A percentile compares a stretch with the other conserved stretches of the same genome.
Conservation (phyloP, 1,140 invertebrate species). For the Doryteuthis pealeii region DNA sequence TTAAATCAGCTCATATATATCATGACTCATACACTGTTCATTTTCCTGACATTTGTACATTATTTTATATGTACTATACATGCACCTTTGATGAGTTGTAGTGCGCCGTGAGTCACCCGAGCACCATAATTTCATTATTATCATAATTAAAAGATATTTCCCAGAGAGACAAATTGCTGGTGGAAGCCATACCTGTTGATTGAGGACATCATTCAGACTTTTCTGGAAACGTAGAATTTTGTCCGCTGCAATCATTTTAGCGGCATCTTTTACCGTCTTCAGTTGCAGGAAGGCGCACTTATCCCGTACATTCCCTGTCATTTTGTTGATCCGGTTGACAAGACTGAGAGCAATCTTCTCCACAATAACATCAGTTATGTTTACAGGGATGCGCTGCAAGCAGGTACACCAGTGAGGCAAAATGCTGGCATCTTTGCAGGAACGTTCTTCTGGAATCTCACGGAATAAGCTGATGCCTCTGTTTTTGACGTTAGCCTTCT, state of each 20-base stretch:
- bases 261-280: constrained; percentile 21
- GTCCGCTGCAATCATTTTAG: constrained; percentile 28
- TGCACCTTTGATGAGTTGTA: too few species aligned
- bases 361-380: neutral
- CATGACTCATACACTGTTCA: too few species aligned
- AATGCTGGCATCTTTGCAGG: constrained; percentile 57
- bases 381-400: constrained; percentile 14
- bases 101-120: too few species aligned
- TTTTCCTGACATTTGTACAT: too few species aligned
- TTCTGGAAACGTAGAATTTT: constrained; percentile 39
- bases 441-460: constrained; percentile 54
- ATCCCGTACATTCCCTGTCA: constrained; percentile 25
- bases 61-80: too few species aligned
- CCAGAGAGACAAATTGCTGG: too few species aligned
- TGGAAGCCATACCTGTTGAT: constrained; percentile 14
- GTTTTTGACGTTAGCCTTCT: constrained; percentile 25
- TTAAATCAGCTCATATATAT: too few species aligned
- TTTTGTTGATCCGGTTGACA: neutral
- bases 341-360: neutral
- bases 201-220: constrained; percentile 46
- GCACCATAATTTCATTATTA: too few species aligned
- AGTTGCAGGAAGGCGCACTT: constrained; percentile 31
- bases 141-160: too few species aligned
- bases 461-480: constrained; percentile 58
- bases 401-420: constrained; percentile 62